phyloP scores from a whole-genome alignment of 1,140 invertebrate genomes.

The Drosophila prosaltans region DNA sequence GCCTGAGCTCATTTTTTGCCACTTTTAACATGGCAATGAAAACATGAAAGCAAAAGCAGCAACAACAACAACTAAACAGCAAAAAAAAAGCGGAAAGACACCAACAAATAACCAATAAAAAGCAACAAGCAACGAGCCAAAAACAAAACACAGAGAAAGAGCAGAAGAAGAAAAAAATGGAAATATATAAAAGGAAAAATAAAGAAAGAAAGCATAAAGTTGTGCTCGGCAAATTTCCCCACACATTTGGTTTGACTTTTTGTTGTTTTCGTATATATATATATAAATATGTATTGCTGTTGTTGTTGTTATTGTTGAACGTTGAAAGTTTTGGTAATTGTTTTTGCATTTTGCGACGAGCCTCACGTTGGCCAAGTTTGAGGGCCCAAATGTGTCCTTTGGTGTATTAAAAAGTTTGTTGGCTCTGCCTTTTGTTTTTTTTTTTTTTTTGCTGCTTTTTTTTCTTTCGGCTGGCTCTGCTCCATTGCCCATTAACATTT shows the following conservation, averaged over 20 bases:
- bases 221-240: conserved; percentile 66
- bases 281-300: not conserved
- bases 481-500: conserved; percentile 81
- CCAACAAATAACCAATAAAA: conserved; percentile 65
- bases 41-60: conserved; percentile 75
- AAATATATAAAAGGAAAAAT: conserved; percentile 33
- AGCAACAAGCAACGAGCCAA: conserved; percentile 64
- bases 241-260: conserved; percentile 74
- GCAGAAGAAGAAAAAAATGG: conserved; percentile 27
- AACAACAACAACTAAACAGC: conserved; percentile 42
- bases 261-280: conserved; percentile 19
- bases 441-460: not conserved
- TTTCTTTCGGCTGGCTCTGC: conserved; percentile 31
- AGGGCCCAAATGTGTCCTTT: conserved; percentile 78
- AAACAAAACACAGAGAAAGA: not conserved
- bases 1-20: conserved; percentile 39
- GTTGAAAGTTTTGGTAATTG: conserved; percentile 78
- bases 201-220: conserved; percentile 64
- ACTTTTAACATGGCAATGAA: conserved; percentile 76
- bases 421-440: conserved; percentile 32
- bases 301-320: conserved; percentile 33
- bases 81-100: conserved; percentile 44
- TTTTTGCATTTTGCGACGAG: conserved; percentile 75
- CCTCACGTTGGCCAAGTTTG: conserved; percentile 34
- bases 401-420: conserved; percentile 79